These are phyloP conservation scores for Sebastes hopkinsi DNA, from an alignment of 2,797 vertebrate species.

Conservation along the genomic window DNA sequence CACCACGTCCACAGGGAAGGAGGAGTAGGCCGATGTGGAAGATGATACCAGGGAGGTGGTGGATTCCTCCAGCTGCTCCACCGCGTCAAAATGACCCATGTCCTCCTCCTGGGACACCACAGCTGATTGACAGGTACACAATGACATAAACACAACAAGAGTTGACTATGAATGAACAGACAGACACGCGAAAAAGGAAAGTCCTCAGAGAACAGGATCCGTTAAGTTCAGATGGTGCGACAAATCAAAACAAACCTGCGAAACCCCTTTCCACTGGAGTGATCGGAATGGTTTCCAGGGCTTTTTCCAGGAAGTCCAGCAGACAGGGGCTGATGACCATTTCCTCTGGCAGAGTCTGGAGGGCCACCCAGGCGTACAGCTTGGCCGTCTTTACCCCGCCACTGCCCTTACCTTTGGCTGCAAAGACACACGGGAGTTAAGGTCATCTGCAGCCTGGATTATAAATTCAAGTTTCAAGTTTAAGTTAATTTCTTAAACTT, in stretches of 20 bases:
- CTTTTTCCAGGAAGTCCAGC: constrained; percentile 97
- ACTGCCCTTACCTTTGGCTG: constrained; percentile 95
- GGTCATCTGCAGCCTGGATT: not conserved
- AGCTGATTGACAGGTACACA: constrained; percentile 71
- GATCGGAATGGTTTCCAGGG: constrained; percentile 97
- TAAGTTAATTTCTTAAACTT: not conserved
- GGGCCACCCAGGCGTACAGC: constrained; percentile 97
- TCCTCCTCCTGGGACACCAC: constrained; percentile 95
- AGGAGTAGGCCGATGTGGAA: constrained; percentile 94
- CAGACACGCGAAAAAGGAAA: not conserved
- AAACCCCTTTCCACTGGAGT: constrained; percentile 96
- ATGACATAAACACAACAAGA: not conserved
- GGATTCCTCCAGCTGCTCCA: constrained; percentile 95
- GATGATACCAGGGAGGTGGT: constrained; percentile 95
- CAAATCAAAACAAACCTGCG: constrained; percentile 72
- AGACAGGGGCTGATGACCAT: constrained; percentile 99
- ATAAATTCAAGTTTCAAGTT: not conserved
- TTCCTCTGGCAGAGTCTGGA: constrained; percentile 97
- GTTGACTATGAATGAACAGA: not conserved
- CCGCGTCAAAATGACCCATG: constrained; percentile 95
- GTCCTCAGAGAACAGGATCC: not conserved
- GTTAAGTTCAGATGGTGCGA: not conserved
- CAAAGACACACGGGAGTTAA: constrained; percentile 32
- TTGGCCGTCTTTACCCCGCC: constrained; percentile 96
- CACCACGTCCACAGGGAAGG: constrained; percentile 98